These are phyloP conservation scores for Agonopterix alstromeriana DNA, from an alignment of 2,888 invertebrate species.

Conservation along the genomic window DNA sequence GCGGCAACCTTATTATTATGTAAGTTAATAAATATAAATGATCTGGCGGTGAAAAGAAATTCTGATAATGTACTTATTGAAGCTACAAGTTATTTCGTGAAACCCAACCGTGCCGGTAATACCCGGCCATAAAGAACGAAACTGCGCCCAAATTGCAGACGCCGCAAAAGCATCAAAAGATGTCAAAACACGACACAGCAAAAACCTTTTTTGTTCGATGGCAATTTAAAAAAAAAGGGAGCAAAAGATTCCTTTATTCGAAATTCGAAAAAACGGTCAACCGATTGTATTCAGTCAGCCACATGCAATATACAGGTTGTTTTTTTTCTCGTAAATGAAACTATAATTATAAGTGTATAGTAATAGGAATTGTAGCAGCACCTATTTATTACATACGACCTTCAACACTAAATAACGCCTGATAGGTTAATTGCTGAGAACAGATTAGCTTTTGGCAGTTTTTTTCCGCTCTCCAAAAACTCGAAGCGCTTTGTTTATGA, in stretches of 20 bases:
- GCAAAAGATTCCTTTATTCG: slow-evolving; percentile 28
- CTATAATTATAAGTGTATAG: background rate
- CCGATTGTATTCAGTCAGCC: slow-evolving; percentile 18
- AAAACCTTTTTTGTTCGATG: slow-evolving; percentile 42
- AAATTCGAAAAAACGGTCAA: slow-evolving; percentile 11
- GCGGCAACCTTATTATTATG: background rate
- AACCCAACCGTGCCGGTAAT: slow-evolving; percentile 35
- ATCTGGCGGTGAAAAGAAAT: slow-evolving; percentile 1
- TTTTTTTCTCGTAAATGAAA: background rate
- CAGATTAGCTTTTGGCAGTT: slow-evolving; percentile 69
- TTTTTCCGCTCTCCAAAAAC: slow-evolving; percentile 46
- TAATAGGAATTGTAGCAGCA: slow-evolving; percentile 40
- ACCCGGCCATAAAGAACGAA: slow-evolving; percentile 30
- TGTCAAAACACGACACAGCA: slow-evolving; percentile 42
- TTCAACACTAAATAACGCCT: slow-evolving; percentile 62
- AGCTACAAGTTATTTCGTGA: slow-evolving; percentile 35
- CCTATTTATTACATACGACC: slow-evolving; percentile 55
- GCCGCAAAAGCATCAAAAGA: slow-evolving; percentile 41
- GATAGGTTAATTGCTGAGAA: slow-evolving; percentile 72
- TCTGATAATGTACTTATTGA: slow-evolving; percentile 21
- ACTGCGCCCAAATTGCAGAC: slow-evolving; percentile 36
- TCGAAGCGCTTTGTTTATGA: slow-evolving; percentile 64
- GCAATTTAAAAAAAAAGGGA: slow-evolving; percentile 39
- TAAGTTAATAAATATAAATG: background rate
- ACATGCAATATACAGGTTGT: background rate